Evolutionary conservation across 2,113 vertebrate genomes (phyloP).

Genomic region (Synchiropus splendidus): DNA sequence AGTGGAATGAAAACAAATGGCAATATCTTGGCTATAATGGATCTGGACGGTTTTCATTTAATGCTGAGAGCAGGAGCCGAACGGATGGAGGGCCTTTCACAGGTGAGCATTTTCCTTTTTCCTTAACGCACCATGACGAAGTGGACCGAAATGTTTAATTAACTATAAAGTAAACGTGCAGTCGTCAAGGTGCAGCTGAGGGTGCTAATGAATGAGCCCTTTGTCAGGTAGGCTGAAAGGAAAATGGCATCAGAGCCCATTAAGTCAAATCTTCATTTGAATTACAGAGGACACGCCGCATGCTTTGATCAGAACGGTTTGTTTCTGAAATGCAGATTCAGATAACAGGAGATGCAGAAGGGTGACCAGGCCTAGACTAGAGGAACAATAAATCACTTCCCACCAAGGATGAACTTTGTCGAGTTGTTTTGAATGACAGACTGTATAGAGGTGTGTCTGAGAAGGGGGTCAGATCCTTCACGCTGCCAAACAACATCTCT

Average conservation of each 20-base stretch:
- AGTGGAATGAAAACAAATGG: conserved; percentile 20
- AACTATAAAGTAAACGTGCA: conserved; percentile 9
- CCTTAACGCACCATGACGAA: conserved; percentile 2
- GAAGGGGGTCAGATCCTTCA: too few relatives aligned
- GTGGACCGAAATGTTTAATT: conserved; percentile 9
- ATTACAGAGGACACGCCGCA: not conserved
- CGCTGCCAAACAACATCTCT: too few relatives aligned
- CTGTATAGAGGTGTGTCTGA: too few relatives aligned
- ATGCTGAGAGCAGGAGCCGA: conserved; percentile 17
- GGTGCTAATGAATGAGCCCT: not conserved
- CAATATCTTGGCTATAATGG: conserved; percentile 20
- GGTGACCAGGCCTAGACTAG: not conserved
- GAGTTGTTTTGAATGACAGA: too few relatives aligned
- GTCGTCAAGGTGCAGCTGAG: not conserved
- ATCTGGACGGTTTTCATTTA: conserved; percentile 21
- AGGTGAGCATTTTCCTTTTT: conserved; percentile 14
- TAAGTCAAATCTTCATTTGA: conserved; percentile 9
- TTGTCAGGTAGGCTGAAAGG: conserved; percentile 8
- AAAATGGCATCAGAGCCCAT: not conserved
- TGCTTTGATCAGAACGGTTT: not conserved
- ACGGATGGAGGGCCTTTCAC: conserved; percentile 17
- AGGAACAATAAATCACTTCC: too few relatives aligned
- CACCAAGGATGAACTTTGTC: too few relatives aligned
- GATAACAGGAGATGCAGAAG: conserved; percentile 4
- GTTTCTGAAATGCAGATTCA: not conserved